Conservation (phyloP, 2,888 invertebrate species). For the Nebria salina region DNA sequence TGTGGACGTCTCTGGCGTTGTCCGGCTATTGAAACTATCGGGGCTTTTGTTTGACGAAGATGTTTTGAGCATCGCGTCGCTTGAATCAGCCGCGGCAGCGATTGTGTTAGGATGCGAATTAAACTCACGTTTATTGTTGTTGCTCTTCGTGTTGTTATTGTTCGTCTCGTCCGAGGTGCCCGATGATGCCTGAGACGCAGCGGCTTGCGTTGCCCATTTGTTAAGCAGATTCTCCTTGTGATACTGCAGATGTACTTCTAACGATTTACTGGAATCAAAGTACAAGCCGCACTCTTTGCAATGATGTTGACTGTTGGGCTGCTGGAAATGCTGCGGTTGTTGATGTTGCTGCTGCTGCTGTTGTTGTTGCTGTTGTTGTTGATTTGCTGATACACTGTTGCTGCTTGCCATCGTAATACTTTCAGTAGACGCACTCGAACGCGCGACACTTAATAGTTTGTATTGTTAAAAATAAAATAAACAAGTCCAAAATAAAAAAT, state of each 20-base stretch:
- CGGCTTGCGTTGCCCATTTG: slow-evolving; percentile 74
- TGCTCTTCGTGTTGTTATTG: slow-evolving; percentile 68
- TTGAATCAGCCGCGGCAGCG: slow-evolving; percentile 79
- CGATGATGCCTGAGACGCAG: slow-evolving; percentile 55
- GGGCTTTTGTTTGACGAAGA: slow-evolving; percentile 67
- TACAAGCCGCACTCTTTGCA: slow-evolving; percentile 81
- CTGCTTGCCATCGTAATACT: slow-evolving; percentile 58
- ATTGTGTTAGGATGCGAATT: slow-evolving; percentile 67
- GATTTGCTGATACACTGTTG: slow-evolving; percentile 53
- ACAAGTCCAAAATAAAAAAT: slow-evolving; percentile 58
- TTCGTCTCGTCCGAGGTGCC: slow-evolving; percentile 69
- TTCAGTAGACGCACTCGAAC: slow-evolving; percentile 12
- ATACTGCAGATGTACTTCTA: slow-evolving; percentile 83
- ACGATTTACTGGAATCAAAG: slow-evolving; percentile 79
- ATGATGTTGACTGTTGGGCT: slow-evolving; percentile 68
- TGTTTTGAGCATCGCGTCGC: slow-evolving; percentile 73
- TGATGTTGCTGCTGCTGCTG: slow-evolving; percentile 50
- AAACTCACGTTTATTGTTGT: slow-evolving; percentile 66
- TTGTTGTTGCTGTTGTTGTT: slow-evolving; percentile 43
- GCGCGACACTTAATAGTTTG: slow-evolving; percentile 37
- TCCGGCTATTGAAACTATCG: slow-evolving; percentile 64
- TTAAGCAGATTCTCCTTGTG: slow-evolving; percentile 80
- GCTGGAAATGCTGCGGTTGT: slow-evolving; percentile 67
- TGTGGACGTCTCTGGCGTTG: slow-evolving; percentile 69
- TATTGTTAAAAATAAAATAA: slow-evolving; percentile 52